Percentiles rank a stretch among this genome's conserved stretches.
phyloP scores from a whole-genome alignment of 2,113 vertebrate species.

The Circaetus cinerascens region DNA sequence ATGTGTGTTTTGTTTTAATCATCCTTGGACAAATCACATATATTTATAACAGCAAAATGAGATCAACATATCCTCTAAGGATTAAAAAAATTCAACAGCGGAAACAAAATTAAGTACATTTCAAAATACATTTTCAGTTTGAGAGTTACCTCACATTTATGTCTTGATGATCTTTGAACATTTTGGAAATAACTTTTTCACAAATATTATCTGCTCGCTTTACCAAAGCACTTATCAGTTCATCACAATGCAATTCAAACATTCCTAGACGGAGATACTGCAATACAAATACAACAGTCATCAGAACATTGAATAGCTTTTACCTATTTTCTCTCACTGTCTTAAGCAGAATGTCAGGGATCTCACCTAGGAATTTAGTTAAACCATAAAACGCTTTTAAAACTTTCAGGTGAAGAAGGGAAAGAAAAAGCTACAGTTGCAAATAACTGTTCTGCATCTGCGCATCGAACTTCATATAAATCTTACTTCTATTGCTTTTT shows the following conservation, averaged over 20 bases:
- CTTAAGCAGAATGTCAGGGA: not conserved
- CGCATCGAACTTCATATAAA: not conserved
- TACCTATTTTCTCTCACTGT: not conserved
- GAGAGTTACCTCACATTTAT: conserved; percentile 71
- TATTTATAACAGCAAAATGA: not conserved
- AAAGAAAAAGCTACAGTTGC: not conserved
- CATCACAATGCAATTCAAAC: conserved; percentile 86
- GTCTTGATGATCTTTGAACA: conserved; percentile 79
- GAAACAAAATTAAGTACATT: not conserved
- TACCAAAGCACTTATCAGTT: conserved; percentile 77
- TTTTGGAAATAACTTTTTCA: conserved; percentile 74
- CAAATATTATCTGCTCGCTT: conserved; percentile 75
- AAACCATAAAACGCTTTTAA: not conserved
- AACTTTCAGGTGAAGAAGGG: not conserved
- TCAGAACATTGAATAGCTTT: not conserved
- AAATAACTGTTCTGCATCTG: not conserved
- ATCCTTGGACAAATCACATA: not conserved
- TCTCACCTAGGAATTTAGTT: not conserved
- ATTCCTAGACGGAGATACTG: conserved; percentile 83
- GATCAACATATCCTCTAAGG: not conserved
- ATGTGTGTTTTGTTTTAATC: not conserved
- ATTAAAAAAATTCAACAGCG: not conserved
- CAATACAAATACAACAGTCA: not conserved
- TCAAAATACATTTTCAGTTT: not conserved
- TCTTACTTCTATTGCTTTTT: not conserved